Evolutionary conservation across 2,113 vertebrate species (phyloP).

Genomic region (Nanorana parkeri): DNA sequence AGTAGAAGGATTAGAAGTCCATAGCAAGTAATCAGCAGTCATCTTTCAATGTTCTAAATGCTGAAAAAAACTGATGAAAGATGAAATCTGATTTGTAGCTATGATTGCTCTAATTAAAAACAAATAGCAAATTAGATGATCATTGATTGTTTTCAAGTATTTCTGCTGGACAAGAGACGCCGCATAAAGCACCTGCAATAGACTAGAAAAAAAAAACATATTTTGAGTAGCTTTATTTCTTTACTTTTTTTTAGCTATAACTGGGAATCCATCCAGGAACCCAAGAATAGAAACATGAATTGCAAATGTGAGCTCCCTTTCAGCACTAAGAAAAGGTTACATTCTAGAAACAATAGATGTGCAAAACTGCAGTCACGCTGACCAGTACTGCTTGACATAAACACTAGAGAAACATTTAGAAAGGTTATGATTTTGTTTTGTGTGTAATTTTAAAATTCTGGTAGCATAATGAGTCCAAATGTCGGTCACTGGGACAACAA

Average conservation of each 20-base stretch:
- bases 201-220: not conserved
- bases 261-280: slow-evolving; percentile 43
- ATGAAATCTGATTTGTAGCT: no score
- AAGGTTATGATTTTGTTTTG: not conserved
- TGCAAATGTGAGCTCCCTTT: slow-evolving; percentile 43
- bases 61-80: no score
- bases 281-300: slow-evolving; percentile 49
- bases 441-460: no score
- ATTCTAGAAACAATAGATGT: slow-evolving; percentile 15
- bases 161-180: slow-evolving; percentile 5
- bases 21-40: no score
- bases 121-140: no score
- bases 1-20: no score
- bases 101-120: no score
- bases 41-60: no score
- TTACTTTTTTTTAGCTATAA: slow-evolving; percentile 12
- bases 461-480: no score
- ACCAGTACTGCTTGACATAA: not conserved
- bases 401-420: not conserved
- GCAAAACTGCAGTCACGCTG: not conserved
- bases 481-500: no score
- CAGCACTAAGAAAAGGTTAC: slow-evolving; percentile 23
- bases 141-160: not conserved
- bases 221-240: slow-evolving; percentile 35
- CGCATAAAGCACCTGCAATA: slow-evolving; percentile 34